Evolutionary conservation across 2,113 vertebrate genomes (phyloP), one percentile per base, ranked within the genome.

Genomic region (Thamnophis sirtalis): DNA sequence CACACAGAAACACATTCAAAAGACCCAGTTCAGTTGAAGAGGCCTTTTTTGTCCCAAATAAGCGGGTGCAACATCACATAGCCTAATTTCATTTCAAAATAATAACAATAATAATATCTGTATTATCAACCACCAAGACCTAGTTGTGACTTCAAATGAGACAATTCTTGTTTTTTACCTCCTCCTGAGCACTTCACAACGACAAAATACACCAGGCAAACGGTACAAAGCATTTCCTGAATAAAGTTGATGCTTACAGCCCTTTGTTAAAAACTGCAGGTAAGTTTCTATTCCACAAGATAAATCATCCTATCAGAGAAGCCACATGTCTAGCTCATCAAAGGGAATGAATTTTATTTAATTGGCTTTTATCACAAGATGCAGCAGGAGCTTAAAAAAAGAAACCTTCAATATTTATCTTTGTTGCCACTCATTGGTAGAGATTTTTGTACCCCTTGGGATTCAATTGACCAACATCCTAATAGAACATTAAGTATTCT

Each of bases 221-320:
- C 0, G 51, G 63, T 55, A 0, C 28, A 68, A 0, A 4, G 49
- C 28, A 90, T 33, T 49, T 22, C 88, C 92, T 84, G 84, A 87
- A 33, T 26, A 13, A 0, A 73, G 1, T 91, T 89, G 91, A 89
- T 56, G 3, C 28, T 0, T 50, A 24, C 3, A 63, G 38, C 51
- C 9, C 88, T 58, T 93, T 84, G 49, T 92, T 38, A 92, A 93
- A 92, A 89, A 91, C 43, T 21, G 54, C 90, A 93, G 93, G 93
- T 48, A 89, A 28, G 1, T 0, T 86, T 15, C 80, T 43, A 63
- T 85, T 58, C 85, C 73, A 92, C 9, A 10, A 94, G 93, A 94
- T 0, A 49, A 93, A 94, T 48, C 24, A 63, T 68, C 51, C 4
- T 53, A 89, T 53, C 53, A 24, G 91, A 19, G 10, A 86, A 54